Base-by-base conservation (phyloP, 2,113 vertebrate genomes). In the Odocoileus virginianus region DNA sequence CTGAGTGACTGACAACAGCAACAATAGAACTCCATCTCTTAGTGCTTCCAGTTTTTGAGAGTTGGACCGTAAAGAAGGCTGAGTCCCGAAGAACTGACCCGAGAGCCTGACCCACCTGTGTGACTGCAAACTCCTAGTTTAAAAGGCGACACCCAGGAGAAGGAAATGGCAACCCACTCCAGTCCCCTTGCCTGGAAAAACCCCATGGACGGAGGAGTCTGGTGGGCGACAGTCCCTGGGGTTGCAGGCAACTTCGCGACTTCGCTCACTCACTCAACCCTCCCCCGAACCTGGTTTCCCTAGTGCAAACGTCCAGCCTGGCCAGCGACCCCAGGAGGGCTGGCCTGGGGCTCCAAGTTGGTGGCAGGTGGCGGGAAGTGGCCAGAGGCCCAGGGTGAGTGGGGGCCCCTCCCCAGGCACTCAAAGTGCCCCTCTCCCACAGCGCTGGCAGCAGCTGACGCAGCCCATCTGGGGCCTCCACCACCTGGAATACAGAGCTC, bases 391-490 rank as follows among this genome's bases (percentile, higher is more conserved):
- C 17, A 36, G 36, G 57, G 6, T 9, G 1, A 88, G 64, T 14
- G 3, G 28, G 61, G 74, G 61, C 36, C 27, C 89, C 60, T 50
- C 58, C 87, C 30, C n/a, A 1, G 85, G 79, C 54, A 8, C 50
- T 95, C 82, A 95, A 25, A 6, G 3, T 25, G 7, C 2, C 0
- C 30, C 33, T 98, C 82, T 87, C 95, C 97, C 2, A 1, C 99
- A 99, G 99, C 99, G 99, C 89, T 99, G 99, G 99, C 99, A 99
- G 98, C 99, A 99, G 98, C 99, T 99, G 93, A 99, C 99, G 85
- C 99, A 99, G 81, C 99, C 99, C 1, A 98, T 99, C 74, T 99
- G 99, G 99, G 99, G 99, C 83, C 99, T 99, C 97, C 99, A 99
- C 95, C 99, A 99, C 98, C 98, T 99, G 98, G 99, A 99, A 97